Evolutionary conservation across 2,113 vertebrate genomes (phyloP).

Genomic region (Mionectes macconnelli): DNA sequence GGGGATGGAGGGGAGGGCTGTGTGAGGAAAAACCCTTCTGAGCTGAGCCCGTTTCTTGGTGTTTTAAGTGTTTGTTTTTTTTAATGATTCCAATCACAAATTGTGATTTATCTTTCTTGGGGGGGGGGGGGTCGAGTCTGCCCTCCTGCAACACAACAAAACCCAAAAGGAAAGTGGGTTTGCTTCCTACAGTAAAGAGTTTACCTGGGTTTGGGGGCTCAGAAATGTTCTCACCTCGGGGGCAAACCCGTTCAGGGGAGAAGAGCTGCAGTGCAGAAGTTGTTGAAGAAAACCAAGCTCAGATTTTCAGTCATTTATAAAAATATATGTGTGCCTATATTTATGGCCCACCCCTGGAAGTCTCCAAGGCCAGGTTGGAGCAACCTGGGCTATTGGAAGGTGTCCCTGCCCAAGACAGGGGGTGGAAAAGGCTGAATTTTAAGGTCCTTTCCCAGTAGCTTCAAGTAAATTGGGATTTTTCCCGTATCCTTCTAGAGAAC

Average conservation of each 20-base stretch:
- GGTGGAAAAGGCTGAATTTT: neutral
- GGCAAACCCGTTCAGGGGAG: neutral
- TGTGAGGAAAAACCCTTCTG: neutral
- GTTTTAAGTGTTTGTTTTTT: neutral
- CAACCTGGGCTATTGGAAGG: neutral
- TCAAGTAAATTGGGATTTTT: neutral
- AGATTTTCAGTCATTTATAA: neutral
- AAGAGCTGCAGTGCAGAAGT: neutral
- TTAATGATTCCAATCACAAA: neutral
- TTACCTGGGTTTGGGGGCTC: neutral
- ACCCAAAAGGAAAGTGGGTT: neutral
- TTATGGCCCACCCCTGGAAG: neutral
- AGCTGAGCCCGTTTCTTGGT: neutral
- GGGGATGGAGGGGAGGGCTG: neutral
- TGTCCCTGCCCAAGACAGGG: neutral
- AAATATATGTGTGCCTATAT: neutral
- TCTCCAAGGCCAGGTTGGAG: neutral
- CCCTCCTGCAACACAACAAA: neutral
- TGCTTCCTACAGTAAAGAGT: neutral
- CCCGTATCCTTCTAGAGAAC: neutral
- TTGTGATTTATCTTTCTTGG: neutral
- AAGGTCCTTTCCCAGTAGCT: neutral
- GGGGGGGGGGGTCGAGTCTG: neutral
- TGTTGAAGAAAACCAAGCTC: neutral
- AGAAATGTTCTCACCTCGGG: neutral